Percentiles rank a stretch among this genome's conserved stretches.
phyloP scores from a whole-genome alignment of 2,888 invertebrate species.

The Congeria kusceri region DNA sequence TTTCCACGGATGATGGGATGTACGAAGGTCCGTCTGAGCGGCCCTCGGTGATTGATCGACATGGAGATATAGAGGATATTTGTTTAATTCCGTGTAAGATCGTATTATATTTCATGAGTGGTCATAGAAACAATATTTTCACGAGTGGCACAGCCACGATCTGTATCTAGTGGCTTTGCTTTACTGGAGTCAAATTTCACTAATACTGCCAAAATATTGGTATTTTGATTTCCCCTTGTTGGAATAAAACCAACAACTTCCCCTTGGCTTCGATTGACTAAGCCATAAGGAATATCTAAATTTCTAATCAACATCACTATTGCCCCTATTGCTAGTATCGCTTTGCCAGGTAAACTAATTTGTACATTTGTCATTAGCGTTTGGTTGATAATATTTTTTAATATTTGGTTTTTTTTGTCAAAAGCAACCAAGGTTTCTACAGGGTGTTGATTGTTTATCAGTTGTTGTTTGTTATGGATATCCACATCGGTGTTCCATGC shows the following conservation, averaged over 20 bases:
- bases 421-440: constrained; percentile 16
- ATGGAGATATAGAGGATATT: constrained; percentile 73
- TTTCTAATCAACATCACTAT: constrained; percentile 57
- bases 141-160: no score
- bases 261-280: constrained; percentile 55
- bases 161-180: no score
- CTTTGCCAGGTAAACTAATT: constrained; percentile 23
- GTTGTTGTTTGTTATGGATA: constrained; percentile 21
- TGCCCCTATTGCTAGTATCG: constrained; percentile 34
- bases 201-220: constrained; percentile 24
- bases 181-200: constrained; percentile 41
- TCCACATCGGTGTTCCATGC: constrained; percentile 34
- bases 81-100: no score
- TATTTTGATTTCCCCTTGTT: neutral
- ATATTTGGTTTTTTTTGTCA: constrained; percentile 39
- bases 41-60: constrained; percentile 65
- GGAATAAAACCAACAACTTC: constrained; percentile 28
- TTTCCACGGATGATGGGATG: constrained; percentile 72
- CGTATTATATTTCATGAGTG: no score
- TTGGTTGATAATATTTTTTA: constrained; percentile 18
- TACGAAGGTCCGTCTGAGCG: constrained; percentile 67
- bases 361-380: constrained; percentile 16
- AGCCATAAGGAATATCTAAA: constrained; percentile 56
- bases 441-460: constrained; percentile 3
- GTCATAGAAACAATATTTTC: no score